Evolutionary conservation across 2,113 vertebrate species (phyloP).

Genomic region (Chunga burmeisteri): DNA sequence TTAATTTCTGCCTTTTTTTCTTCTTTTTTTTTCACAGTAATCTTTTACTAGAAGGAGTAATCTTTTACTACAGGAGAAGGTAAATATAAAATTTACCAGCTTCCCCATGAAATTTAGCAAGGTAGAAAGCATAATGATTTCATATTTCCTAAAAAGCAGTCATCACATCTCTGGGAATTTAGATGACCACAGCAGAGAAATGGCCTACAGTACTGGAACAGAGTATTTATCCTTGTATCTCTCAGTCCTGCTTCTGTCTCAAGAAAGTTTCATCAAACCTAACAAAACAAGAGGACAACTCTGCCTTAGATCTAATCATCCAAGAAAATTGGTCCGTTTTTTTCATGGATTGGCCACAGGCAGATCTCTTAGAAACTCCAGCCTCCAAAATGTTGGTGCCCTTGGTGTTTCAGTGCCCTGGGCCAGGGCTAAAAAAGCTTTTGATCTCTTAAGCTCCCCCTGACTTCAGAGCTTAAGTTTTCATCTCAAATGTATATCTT

Average conservation of each 20-base stretch:
- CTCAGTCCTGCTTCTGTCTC: background rate
- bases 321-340: background rate
- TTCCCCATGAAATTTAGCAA: background rate
- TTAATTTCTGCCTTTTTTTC: background rate
- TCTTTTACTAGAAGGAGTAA: background rate
- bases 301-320: background rate
- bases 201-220: rapidly evolving
- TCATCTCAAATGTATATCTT: background rate
- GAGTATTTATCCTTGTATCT: background rate
- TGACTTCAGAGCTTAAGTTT: background rate
- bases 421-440: background rate
- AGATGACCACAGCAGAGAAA: background rate
- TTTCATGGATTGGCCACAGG: background rate
- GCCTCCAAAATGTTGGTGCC: background rate
- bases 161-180: background rate
- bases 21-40: background rate
- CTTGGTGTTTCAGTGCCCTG: background rate
- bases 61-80: background rate
- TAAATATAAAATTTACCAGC: background rate
- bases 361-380: background rate
- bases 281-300: background rate
- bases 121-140: background rate
- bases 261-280: background rate
- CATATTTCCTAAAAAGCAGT: background rate
- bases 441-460: background rate